These are phyloP conservation scores for Drosophila subquinaria DNA, from an alignment of 2,888 invertebrate species.

Conservation along the genomic window DNA sequence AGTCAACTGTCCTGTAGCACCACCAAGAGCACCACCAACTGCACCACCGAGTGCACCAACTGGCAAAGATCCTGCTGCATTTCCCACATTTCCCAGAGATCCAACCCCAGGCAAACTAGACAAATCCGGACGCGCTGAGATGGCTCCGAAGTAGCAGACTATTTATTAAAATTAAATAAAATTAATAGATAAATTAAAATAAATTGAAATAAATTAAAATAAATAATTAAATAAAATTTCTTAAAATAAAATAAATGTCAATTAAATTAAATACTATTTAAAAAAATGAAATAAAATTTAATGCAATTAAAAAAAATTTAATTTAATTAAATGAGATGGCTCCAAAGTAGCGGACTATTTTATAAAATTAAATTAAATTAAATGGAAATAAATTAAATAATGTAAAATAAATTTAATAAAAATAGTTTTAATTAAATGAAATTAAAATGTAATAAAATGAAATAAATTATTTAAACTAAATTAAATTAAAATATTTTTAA, in stretches of 20 bases:
- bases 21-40: background rate
- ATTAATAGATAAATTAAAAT: background rate
- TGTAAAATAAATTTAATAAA: no score
- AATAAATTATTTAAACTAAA: no score
- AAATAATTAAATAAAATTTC: no score
- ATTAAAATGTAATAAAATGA: no score
- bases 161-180: background rate
- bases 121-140: slow-evolving; percentile 36
- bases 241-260: no score
- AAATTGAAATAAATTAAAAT: no score
- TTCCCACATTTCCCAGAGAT: background rate
- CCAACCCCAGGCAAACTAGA: background rate
- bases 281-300: no score
- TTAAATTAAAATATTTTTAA: no score
- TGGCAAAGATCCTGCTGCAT: background rate
- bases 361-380: background rate
- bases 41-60: background rate
- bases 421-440: no score
- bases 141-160: slow-evolving; percentile 53
- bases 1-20: background rate
- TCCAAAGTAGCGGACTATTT: slow-evolving; percentile 51
- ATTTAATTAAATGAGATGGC: background rate
- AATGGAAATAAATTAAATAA: no score
- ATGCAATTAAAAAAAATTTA: no score
- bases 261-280: no score